Base-by-base conservation (phyloP, 1,140 invertebrate species). In the Littorina saxatilis region DNA sequence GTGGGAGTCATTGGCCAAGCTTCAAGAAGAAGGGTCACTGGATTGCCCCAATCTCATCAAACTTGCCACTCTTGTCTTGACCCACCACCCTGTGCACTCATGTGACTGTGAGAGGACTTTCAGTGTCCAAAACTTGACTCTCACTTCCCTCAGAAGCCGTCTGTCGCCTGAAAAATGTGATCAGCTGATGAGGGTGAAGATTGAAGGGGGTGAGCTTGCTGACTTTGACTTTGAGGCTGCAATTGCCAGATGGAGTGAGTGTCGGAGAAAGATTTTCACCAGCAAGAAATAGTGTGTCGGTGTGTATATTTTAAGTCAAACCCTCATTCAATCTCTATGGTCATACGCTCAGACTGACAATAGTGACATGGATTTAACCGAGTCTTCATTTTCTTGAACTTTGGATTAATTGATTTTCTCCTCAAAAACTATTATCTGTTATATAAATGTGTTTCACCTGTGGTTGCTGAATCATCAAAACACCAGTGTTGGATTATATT, bases 71-170 rank as follows among this genome's bases (percentile, higher is more conserved):
- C 78, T 80, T 61, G 55, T 79, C 4, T 58, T 83, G 4, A 76
- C 82, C n/a, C n/a, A n/a, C 5, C 82, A 80, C 27, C 82, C 78
- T 75, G 82, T 83, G 2, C 81, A 82, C 52, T 58, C 52, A 58
- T 58, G 52, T n/a, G 52, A 58, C 27, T 58, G 52, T 58, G 52
- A 58, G 52, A 58, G 52, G 20, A 58, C 52, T 9, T 58, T 58
- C 52, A 58, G 52, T 20, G 27, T n/a, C 20, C 52, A 58, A 20
- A 58, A 58, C 20, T n/a, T 58, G 5, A 58, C 52, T 3, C 20
- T 58, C 17, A 58, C 52, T 3, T 20, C 52, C 5, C 27, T 58
- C 4, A 58, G 52, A n/a, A 58, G 27, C 52, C 20, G 52, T 23
- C 52, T 58, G 5, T 58, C 52, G 52, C 20, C 17, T 58, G 52